These are phyloP conservation scores for Peribatodes rhomboidaria DNA, from an alignment of 2,888 invertebrate species.

Conservation along the genomic window DNA sequence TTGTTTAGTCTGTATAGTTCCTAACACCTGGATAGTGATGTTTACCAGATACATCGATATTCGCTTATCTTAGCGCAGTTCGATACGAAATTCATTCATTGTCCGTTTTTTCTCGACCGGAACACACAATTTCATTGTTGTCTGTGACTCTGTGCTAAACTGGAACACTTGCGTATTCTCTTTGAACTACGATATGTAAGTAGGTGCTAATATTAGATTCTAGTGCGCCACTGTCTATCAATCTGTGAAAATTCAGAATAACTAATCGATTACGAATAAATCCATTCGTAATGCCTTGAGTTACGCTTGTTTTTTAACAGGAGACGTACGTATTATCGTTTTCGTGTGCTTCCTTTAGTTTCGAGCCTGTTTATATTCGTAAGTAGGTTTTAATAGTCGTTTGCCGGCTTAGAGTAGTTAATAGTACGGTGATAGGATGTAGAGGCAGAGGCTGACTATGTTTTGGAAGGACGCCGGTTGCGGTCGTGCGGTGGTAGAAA, in stretches of 20 bases:
- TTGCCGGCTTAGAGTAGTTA: conserved; percentile 46
- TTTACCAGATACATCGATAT: conserved; percentile 7
- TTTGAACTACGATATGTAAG: conserved; percentile 27
- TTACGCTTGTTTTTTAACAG: conserved; percentile 6
- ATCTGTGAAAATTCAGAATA: conserved; percentile 26
- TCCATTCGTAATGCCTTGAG: conserved; percentile 15
- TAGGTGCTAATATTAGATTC: conserved; percentile 28
- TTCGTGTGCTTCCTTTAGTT: conserved; percentile 28
- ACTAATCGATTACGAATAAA: conserved; percentile 21
- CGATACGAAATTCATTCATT: conserved; percentile 36
- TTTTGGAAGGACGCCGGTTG: conserved; percentile 68
- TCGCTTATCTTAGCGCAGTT: conserved; percentile 26
- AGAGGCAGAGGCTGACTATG: conserved; percentile 44
- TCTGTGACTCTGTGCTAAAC: conserved; percentile 17
- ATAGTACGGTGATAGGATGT: conserved; percentile 56
- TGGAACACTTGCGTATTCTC: conserved; percentile 33
- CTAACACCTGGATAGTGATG: conserved; percentile 14
- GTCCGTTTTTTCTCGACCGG: conserved; percentile 38
- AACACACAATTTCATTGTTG: conserved; percentile 32
- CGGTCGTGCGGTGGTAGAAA: conserved; percentile 64
- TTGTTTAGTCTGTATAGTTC: conserved; percentile 35
- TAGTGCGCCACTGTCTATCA: conserved; percentile 21
- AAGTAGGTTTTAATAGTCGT: conserved; percentile 48
- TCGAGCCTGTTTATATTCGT: conserved; percentile 18
- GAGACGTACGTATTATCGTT: conserved; percentile 15